A percentile compares a stretch with the other conserved stretches of the same genome.
phyloP scores from a whole-genome alignment of 2,113 vertebrate species.

The Eulemur rufifrons region DNA sequence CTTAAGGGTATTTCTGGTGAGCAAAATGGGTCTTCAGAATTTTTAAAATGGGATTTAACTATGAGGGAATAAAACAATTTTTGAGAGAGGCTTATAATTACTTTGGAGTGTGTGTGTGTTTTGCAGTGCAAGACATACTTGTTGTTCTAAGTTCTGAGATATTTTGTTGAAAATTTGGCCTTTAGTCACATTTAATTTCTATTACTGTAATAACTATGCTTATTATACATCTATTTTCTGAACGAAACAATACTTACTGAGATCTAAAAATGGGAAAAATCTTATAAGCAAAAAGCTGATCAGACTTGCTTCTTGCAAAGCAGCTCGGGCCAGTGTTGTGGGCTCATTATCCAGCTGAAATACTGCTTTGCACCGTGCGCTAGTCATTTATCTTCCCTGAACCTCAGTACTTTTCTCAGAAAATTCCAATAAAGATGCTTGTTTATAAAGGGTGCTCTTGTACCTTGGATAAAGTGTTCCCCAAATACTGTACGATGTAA shows the following conservation, averaged over 20 bases:
- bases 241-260: not conserved
- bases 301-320: not conserved
- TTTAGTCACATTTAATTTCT: not conserved
- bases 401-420: not conserved
- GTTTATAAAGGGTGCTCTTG: not conserved
- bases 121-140: not conserved
- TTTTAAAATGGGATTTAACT: not conserved
- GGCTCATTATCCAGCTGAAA: slow-evolving; percentile 8
- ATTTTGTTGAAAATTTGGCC: slow-evolving; percentile 1
- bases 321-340: not conserved
- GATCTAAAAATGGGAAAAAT: not conserved
- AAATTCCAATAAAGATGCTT: slow-evolving; percentile 28
- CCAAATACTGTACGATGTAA: not conserved
- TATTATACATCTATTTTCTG: not conserved
- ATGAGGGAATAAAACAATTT: not conserved
- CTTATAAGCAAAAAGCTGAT: not conserved
- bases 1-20: not conserved
- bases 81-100: not conserved
- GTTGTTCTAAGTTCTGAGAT: not conserved
- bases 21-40: not conserved
- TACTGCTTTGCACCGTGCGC: not conserved
- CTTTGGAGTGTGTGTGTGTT: not conserved
- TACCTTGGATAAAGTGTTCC: not conserved
- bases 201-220: not conserved
- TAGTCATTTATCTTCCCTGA: not conserved